Evolutionary conservation across 37 sponge, comb jelly and placozoan species (phyloP).

Genomic region (Theonella swinhoei): DNA sequence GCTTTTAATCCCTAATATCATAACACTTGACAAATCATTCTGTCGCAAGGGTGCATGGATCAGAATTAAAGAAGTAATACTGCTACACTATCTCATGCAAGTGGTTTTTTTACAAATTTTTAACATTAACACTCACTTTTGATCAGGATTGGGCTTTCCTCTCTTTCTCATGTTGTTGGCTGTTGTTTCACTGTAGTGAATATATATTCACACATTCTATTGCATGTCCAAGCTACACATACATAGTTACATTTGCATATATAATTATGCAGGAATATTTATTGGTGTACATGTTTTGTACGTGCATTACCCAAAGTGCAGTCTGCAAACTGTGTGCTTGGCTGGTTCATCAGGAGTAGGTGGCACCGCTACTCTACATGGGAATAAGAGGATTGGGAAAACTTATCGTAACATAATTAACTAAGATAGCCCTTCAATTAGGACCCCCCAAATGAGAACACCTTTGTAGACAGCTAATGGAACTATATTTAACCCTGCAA

Average conservation of each 20-base stretch:
- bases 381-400: not conserved
- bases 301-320: conserved; percentile 81
- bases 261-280: not conserved
- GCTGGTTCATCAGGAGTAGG: conserved; percentile 32
- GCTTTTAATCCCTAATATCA: no score
- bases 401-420: no score
- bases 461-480: no score
- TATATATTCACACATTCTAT: not conserved
- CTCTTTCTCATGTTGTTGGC: conserved; percentile 98
- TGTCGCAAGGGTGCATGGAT: no score
- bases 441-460: no score
- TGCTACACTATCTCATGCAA: no score
- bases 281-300: not conserved
- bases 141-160: conserved; percentile 96
- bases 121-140: conserved; percentile 56
- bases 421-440: no score
- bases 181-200: conserved; percentile 86
- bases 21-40: not conserved
- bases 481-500: no score
- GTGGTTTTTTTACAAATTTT: no score
- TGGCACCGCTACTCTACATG: conserved; percentile 59
- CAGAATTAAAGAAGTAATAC: no score
- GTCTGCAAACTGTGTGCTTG: conserved; percentile 71
- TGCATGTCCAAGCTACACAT: no score
- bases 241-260: no score